These are phyloP conservation scores for Bucorvus abyssinicus DNA, from an alignment of 2,797 vertebrate species.

Conservation along the genomic window DNA sequence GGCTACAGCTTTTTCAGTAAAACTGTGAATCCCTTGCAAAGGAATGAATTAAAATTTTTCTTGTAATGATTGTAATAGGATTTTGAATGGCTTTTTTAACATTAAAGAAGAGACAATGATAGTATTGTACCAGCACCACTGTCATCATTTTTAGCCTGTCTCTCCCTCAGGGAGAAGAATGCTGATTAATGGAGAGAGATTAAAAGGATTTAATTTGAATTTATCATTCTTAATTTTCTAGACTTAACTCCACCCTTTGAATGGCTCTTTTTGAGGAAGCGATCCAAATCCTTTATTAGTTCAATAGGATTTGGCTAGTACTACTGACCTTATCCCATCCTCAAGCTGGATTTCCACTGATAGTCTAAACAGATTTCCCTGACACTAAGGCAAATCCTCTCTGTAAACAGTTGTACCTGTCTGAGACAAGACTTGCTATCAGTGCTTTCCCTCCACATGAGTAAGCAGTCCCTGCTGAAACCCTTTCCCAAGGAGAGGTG, in stretches of 20 bases:
- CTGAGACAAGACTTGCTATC: not conserved
- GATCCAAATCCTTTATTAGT: not conserved
- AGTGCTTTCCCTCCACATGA: accelerated
- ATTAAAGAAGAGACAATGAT: not conserved
- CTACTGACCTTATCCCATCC: constrained; percentile 11
- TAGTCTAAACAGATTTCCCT: constrained; percentile 9
- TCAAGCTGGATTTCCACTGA: not conserved
- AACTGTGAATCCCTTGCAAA: not conserved
- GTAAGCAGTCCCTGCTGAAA: not conserved
- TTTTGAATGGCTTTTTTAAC: not conserved
- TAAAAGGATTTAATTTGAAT: not conserved
- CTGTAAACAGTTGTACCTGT: not conserved
- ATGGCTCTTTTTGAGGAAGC: not conserved
- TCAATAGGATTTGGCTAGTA: constrained; percentile 40
- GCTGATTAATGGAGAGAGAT: not conserved
- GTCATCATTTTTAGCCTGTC: not conserved
- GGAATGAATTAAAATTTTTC: not conserved
- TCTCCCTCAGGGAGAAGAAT: not conserved
- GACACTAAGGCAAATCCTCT: not conserved
- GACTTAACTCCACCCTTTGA: not conserved
- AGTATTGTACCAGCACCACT: not conserved
- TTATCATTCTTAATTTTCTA: constrained; percentile 24
- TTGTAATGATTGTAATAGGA: not conserved
- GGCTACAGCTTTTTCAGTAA: not conserved
- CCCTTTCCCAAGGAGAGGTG: not conserved